Percentiles rank a stretch among this genome's conserved stretches.
phyloP scores from a whole-genome alignment of 2,113 vertebrate genomes.

The Oncorhynchus keta region DNA sequence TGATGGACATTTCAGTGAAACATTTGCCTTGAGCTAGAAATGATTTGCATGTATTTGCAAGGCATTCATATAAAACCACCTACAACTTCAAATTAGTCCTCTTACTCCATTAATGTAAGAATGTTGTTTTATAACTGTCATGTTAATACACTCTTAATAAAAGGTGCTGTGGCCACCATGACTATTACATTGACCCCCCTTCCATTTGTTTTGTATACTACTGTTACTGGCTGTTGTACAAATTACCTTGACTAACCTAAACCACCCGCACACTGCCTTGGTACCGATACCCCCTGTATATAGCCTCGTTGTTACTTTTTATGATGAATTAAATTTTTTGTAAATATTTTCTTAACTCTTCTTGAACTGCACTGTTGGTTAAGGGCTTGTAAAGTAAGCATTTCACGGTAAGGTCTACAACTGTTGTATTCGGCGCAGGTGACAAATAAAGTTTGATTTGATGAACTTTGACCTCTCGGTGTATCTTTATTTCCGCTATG shows the following conservation, averaged over 20 bases:
- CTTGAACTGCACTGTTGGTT: too few species aligned
- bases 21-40: neutral
- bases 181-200: slow-evolving; percentile 61
- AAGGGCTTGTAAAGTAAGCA: slow-evolving; percentile 74
- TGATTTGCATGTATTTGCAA: neutral
- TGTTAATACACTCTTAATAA: neutral
- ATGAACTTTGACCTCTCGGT: neutral
- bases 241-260: too few species aligned
- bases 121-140: neutral
- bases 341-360: too few species aligned
- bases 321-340: too few species aligned
- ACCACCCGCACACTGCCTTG: too few species aligned
- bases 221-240: slow-evolving; percentile 46
- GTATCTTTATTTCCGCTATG: neutral
- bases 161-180: slow-evolving; percentile 22
- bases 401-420: too few species aligned
- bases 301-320: too few species aligned
- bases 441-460: slow-evolving; percentile 5
- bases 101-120: neutral
- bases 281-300: too few species aligned
- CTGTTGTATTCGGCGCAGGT: slow-evolving; percentile 76
- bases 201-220: too few species aligned
- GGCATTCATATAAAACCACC: accelerated
- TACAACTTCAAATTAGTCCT: too few species aligned
- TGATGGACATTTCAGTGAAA: slow-evolving; percentile 19